A percentile compares a stretch with the other conserved stretches of the same genome.
These are phyloP conservation scores for Paralichthys olivaceus DNA, from an alignment of 2,113 vertebrate species.

Conservation along the genomic window DNA sequence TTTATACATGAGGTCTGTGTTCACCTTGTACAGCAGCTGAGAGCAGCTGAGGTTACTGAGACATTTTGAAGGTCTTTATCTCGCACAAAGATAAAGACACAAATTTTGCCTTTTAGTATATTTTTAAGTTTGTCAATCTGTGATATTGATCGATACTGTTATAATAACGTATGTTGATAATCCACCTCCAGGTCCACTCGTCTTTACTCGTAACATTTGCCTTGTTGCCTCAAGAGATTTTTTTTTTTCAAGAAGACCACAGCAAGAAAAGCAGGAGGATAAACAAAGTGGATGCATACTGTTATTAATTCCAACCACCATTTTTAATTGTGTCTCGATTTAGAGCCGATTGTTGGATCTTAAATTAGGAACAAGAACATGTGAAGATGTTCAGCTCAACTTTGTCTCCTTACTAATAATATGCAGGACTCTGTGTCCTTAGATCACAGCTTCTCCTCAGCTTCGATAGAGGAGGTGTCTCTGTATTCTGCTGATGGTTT, in stretches of 20 bases:
- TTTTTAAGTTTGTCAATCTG: not conserved
- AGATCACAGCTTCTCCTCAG: not conserved
- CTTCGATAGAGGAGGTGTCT: not conserved
- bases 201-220: not conserved
- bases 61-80: not conserved
- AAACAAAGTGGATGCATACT: not conserved
- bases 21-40: not conserved
- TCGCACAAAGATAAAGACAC: too few relatives aligned
- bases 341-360: not conserved
- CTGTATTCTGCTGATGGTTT: conserved; percentile 1
- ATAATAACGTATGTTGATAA: not conserved
- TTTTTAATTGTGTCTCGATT: too few relatives aligned
- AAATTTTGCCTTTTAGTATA: too few relatives aligned
- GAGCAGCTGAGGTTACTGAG: not conserved
- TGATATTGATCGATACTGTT: not conserved
- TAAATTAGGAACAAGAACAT: not conserved
- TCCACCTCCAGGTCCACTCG: too few relatives aligned
- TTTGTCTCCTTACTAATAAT: not conserved
- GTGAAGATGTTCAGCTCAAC: not conserved
- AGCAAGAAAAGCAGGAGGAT: not conserved
- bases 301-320: not conserved
- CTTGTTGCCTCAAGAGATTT: not conserved
- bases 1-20: not conserved
- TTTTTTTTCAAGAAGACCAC: not conserved
- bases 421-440: not conserved